Conservation (phyloP, 2,888 invertebrate species). For the Athalia circularis region DNA sequence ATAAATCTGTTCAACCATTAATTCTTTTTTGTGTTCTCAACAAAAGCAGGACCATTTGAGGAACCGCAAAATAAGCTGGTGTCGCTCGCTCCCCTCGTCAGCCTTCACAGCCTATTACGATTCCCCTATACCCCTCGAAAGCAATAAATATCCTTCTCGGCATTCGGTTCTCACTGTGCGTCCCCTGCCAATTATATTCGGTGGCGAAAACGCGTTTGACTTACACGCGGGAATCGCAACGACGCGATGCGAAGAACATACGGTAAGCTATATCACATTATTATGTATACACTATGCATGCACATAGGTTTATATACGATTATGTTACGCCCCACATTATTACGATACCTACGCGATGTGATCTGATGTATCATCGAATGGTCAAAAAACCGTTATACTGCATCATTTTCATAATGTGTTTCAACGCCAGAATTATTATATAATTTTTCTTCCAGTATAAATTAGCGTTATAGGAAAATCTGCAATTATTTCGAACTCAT, state of each 20-base stretch:
- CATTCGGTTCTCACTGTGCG: neutral
- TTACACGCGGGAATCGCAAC: slow-evolving; percentile 53
- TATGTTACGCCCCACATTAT: neutral
- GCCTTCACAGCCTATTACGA: slow-evolving; percentile 43
- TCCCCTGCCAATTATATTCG: slow-evolving; percentile 69
- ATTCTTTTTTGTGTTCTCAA: slow-evolving; percentile 16
- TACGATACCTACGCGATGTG: no score
- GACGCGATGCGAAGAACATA: slow-evolving; percentile 67
- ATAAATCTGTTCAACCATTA: no score
- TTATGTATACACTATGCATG: slow-evolving; percentile 9
- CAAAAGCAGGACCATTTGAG: slow-evolving; percentile 63
- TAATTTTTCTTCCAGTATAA: no score
- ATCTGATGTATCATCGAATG: slow-evolving; percentile 50
- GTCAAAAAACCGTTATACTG: slow-evolving; percentile 61
- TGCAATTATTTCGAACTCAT: slow-evolving; percentile 48
- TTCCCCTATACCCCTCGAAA: slow-evolving; percentile 32
- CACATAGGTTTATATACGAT: neutral
- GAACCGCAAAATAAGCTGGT: slow-evolving; percentile 70
- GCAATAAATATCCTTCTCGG: slow-evolving; percentile 44
- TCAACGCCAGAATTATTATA: no score
- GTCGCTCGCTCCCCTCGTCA: slow-evolving; percentile 37
- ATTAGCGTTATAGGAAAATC: no score
- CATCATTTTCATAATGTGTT: slow-evolving; percentile 62
- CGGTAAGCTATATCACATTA: neutral
- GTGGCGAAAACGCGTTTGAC: slow-evolving; percentile 38